Evolutionary conservation across 2,888 invertebrate genomes (phyloP), one percentile per base, ranked within the genome.

Genomic region (Trichacis sp.): DNA sequence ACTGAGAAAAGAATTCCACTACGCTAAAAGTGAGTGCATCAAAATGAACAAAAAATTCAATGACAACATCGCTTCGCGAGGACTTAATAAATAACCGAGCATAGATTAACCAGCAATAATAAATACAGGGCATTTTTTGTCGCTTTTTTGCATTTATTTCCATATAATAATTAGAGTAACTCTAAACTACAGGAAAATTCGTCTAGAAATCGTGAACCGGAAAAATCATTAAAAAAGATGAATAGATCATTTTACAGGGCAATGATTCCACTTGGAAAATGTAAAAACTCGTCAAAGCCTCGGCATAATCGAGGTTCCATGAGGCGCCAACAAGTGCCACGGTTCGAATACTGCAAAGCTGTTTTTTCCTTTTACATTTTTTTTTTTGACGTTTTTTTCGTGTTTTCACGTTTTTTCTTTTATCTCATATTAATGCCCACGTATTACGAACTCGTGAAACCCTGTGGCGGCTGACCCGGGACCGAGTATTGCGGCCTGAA

Each of bases 401-500:
- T 29, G 17, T 47, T 55, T 36, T 36, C 12, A 5, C 12, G 2
- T 47, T 52, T 46, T 48, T 17, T 43, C 47, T 64, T 53, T 54
- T 43, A 54, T 60, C 15, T 40, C 51, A 52, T 46, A 51, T 57
- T 63, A 62, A 63, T 50, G 43, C 20, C 40, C 43, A 36, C 56
- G 42, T 57, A 63, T 67, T 67, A 69, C 71, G 49, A 63, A 76
- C 82, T 78, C 74, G 81, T 84, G 72, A 83, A 84, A 69, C 84
- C 83, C 73, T 84, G 82, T 12, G 85, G 81, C 55, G 88, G 88
- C 79, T 89, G 89, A 36, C 90, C 90, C 40, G 90, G 90, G 57
- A 91, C 89, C 43, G 90, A 90, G 85, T 93, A 96, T 88, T 95
- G 95, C 81, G 96, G 95, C 85, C 95, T 90, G 88, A 95, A 95